Base-by-base conservation (phyloP, 2,113 vertebrate genomes). In the Erpornis zantholeuca region DNA sequence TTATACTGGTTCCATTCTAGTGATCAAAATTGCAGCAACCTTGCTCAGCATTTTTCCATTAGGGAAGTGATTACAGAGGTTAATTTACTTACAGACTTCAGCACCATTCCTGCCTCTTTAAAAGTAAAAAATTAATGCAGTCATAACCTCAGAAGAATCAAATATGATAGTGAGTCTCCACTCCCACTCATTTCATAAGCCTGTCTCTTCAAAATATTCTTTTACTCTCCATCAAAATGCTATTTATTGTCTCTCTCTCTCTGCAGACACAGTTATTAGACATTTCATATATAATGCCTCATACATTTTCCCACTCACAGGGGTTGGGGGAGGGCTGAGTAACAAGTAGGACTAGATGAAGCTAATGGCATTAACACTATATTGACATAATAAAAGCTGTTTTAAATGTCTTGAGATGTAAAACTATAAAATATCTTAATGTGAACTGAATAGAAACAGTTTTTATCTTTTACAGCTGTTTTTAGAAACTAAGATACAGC, bases 231-330 rank as follows among this genome's bases (percentile, higher is more conserved):
- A 85, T 96, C 80, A 93, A 92, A 94, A 93, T 65, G 86, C 75
- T 97, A 92, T 96, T 96, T 96, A 93, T 95, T 95, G 64, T 92
- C 89, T 96, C 82, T 95, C 77, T 95, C 77, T 72, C 78, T 88
- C 87, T 78, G 78, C 33, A 96, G 94, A 97, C 88, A 91, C 23
- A 50, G 70, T 84, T 92, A 95, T 94, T 87, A 88, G 77, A 95
- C 88, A 93, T 93, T 97, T 90, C 64, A 82, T 33, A 77, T 27
- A 19, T 86, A 72, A 92, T 88, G 69, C 75, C 53, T 96, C 60
- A 65, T 79, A 50, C 53, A 49, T 92, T 96, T 97, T 96, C 82
- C 92, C 59, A 90, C 95, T 94, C 85, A 79, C 42, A 92, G 78
- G 54, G 86, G 66, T 93, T 87, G 88, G 71, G 66, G 81, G 68